A percentile compares a stretch with the other conserved stretches of the same genome.
phyloP scores from a whole-genome alignment of 2,797 vertebrate species.

The Rousettus madagascariensis region DNA sequence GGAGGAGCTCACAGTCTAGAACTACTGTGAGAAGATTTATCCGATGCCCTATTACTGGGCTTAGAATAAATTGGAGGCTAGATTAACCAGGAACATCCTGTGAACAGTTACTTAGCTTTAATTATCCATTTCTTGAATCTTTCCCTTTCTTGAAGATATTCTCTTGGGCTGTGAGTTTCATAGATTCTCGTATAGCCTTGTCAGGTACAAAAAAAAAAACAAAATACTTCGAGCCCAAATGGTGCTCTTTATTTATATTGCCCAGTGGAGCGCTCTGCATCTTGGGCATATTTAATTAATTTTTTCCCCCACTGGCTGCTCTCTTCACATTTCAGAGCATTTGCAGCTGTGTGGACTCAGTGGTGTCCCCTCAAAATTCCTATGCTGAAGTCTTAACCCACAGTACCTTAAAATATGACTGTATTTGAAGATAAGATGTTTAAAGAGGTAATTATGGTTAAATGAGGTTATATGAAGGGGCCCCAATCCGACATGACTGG shows the following conservation, averaged over 20 bases:
- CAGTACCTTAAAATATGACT: neutral
- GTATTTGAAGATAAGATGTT: neutral
- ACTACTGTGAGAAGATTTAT: neutral
- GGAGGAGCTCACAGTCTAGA: neutral
- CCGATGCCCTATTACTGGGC: neutral
- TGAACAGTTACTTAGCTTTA: conserved; percentile 2
- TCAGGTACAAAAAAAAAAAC: conserved; percentile 11
- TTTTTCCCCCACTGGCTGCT: neutral
- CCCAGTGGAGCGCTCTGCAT: neutral
- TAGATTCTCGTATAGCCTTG: neutral
- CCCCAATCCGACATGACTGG: neutral
- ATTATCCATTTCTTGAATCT: conserved; percentile 14
- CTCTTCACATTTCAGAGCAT: neutral
- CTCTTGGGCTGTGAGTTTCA: neutral
- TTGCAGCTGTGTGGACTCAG: conserved; percentile 16
- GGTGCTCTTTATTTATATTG: neutral
- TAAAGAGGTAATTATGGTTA: neutral
- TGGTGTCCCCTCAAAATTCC: neutral
- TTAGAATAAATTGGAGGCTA: conserved; percentile 42
- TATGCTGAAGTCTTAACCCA: neutral
- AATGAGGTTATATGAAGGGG: neutral
- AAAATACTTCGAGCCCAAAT: neutral
- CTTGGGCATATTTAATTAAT: neutral
- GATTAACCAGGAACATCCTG: neutral
- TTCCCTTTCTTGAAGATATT: conserved; percentile 27